Evolutionary conservation across 2,888 invertebrate species (phyloP), one percentile per base, ranked within the genome.

Genomic region (Drosophila dives): DNA sequence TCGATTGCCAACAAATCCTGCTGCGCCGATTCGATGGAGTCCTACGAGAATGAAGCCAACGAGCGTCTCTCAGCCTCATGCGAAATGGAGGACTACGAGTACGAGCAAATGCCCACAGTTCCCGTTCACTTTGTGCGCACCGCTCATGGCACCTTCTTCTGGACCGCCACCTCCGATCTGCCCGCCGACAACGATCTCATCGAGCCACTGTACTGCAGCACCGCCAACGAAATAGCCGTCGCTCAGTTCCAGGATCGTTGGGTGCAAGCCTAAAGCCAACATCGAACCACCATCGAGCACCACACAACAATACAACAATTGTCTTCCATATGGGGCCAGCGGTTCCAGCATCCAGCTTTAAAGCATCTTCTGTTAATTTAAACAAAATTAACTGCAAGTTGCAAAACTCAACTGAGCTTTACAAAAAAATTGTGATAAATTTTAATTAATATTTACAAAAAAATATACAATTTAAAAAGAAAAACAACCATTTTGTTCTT

Each of bases 121-220:
- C 97, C 97, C 3, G 97, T 97, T 20, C 96, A 96, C 93, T 97
- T 97, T 92, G 96, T 96, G 32, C 94, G 96, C 91, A 96, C 96
- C 38, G 95, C 95, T 83, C 96, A 96, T 81, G 97, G 97, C 78
- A 96, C 96, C 74, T 97, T 97, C 94, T 96, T 96, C 94, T 97
- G 97, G 97, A 96, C 96, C 58, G 95, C 96, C 51, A 95, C 95
- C 54, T 93, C 87, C 56, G 87, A 91, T 56, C 79, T 91, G 64
- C 90, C 92, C 42, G 91, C 90, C 64, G 93, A 93, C 80, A 91
- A 91, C 67, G 93, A 93, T 75, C 86, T 93, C 34, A 70, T 91
- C 54, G 90, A 92, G 75, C 92, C 93, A 29, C 73, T 92, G 12
- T 82, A 77, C 80, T 93, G 93, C 84, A 81, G 80, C 81, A 93